Conservation (phyloP, 2,113 vertebrate species). For the Melanotaenia duboulayi region DNA sequence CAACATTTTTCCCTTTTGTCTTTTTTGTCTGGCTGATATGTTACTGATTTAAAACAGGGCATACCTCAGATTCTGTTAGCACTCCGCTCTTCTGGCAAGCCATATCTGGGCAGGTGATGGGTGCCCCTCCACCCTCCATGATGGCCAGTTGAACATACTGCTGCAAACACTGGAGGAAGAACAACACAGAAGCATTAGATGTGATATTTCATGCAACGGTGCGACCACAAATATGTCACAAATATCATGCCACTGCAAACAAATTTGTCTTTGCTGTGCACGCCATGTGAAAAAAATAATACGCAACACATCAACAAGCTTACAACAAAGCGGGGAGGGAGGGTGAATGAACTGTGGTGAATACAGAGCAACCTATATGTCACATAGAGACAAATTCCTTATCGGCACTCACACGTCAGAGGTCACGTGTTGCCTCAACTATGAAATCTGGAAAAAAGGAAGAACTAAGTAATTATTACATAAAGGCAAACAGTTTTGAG, state of each 20-base stretch:
- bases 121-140: constrained; percentile 90
- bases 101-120: constrained; percentile 94
- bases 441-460: constrained; percentile 1
- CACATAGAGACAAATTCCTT: neutral
- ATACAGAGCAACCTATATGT: constrained; percentile 12
- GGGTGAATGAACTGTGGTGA: constrained; percentile 11
- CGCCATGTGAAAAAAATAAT: neutral
- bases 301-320: neutral
- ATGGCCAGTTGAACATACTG: constrained; percentile 91
- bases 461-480: constrained; percentile 35
- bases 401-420: constrained; percentile 4
- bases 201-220: neutral
- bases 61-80: constrained; percentile 93
- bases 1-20: neutral
- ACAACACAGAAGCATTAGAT: constrained; percentile 8
- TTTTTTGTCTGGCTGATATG: neutral
- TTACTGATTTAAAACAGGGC: neutral
- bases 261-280: neutral
- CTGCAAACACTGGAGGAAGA: constrained; percentile 87
- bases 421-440: constrained; percentile 30
- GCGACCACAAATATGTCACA: neutral
- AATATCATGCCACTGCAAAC: neutral
- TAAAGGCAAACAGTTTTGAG: constrained; percentile 50
- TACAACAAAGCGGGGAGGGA: neutral
- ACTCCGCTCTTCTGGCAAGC: constrained; percentile 86